These are phyloP conservation scores for Botia almorhae DNA, from an alignment of 2,797 vertebrate species.

Conservation along the genomic window DNA sequence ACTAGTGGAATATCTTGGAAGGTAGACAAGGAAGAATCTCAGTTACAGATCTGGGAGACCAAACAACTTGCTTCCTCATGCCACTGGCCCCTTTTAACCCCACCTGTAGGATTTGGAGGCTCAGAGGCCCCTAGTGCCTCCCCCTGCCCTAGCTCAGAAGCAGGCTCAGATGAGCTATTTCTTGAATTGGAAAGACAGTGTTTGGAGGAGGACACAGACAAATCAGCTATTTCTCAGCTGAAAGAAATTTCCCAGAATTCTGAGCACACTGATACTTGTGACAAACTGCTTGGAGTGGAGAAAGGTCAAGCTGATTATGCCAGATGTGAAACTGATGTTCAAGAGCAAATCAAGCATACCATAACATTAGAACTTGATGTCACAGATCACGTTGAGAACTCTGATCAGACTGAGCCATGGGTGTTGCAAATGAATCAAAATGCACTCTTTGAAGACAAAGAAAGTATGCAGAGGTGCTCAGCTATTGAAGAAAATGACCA, in stretches of 20 bases:
- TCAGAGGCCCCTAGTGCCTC: conserved; percentile 71
- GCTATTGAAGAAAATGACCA: conserved; percentile 57
- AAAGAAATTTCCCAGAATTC: conserved; percentile 62
- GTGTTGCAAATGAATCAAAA: conserved; percentile 41
- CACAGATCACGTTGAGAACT: conserved; percentile 43
- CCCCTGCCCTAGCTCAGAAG: conserved; percentile 78
- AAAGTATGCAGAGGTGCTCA: conserved; percentile 45
- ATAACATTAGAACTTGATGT: conserved; percentile 18
- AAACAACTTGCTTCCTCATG: conserved; percentile 69
- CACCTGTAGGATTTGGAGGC: conserved; percentile 78
- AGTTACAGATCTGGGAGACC: conserved; percentile 75
- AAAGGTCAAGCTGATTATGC: conserved; percentile 43
- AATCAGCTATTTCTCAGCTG: conserved; percentile 71
- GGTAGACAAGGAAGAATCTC: conserved; percentile 47
- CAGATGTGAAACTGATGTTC: conserved; percentile 7
- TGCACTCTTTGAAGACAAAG: conserved; percentile 24
- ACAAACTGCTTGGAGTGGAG: conserved; percentile 65
- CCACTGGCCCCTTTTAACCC: conserved; percentile 78
- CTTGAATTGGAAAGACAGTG: conserved; percentile 81
- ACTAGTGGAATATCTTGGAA: conserved; percentile 56
- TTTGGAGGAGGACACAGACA: conserved; percentile 75
- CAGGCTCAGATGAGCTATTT: conserved; percentile 82
- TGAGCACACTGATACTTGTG: conserved; percentile 68
- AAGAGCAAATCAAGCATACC: conserved; percentile 20
- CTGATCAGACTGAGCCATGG: conserved; percentile 41